Conservation (phyloP, 2,113 vertebrate species). For the crab-eating macaque (Macaca fascicularis) region DNA sequence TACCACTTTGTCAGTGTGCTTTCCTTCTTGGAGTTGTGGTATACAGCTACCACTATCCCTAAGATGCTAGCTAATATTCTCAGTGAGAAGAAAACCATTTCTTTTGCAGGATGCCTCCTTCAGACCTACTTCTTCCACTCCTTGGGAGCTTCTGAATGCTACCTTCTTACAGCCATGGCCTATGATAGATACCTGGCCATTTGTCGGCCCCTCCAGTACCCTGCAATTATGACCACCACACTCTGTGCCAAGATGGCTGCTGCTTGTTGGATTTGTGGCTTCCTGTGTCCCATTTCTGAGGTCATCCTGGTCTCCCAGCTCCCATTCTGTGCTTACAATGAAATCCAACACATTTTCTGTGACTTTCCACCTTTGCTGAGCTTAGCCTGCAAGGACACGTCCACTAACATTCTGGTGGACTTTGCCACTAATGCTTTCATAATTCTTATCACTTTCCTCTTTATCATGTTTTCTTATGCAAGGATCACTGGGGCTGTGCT, state of each 20-base stretch:
- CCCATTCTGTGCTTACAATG: conserved; percentile 78
- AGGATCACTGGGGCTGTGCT: conserved; percentile 72
- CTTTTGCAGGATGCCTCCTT: conserved; percentile 78
- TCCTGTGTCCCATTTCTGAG: conserved; percentile 78
- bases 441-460: conserved; percentile 76
- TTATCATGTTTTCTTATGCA: conserved; percentile 76
- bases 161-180: conserved; percentile 80
- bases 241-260: conserved; percentile 63
- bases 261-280: conserved; percentile 76
- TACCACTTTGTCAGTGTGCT: conserved; percentile 80
- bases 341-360: conserved; percentile 81
- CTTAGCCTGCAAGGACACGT: conserved; percentile 79
- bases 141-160: conserved; percentile 79
- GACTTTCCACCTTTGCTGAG: conserved; percentile 80
- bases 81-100: conserved; percentile 73
- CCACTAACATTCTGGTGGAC: conserved; percentile 77
- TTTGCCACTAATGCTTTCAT: conserved; percentile 79
- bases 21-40: conserved; percentile 80
- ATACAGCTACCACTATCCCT: conserved; percentile 78
- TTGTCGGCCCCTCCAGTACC: conserved; percentile 77
- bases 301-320: conserved; percentile 77
- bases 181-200: conserved; percentile 81
- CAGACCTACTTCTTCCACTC: conserved; percentile 82
- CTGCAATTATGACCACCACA: conserved; percentile 73
- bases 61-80: conserved; percentile 80